Base-by-base conservation (phyloP, 1,140 invertebrate species). In the Drosophila varians region DNA sequence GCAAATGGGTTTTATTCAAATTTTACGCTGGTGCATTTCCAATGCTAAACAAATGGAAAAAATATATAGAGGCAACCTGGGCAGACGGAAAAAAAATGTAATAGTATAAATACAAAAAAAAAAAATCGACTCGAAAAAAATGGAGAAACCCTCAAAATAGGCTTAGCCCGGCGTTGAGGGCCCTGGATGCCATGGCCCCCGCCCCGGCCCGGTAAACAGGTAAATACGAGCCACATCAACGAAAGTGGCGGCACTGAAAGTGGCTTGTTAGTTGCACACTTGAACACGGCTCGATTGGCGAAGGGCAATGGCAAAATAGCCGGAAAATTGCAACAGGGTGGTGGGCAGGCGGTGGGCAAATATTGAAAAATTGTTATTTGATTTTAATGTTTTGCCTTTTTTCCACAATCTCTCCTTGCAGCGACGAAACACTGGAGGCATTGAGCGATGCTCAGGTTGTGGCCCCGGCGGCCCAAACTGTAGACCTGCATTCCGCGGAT, bases 391-490 rank as follows among this genome's bases (percentile, higher is more conserved):
- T 61, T 43, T 49, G 2, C 18, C 36, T 28, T 5, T 38, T 12
- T 58, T 49, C 31, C 48, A 4, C 36, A 23, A 46, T 23, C 31
- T n/a, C 28, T 31, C 23, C 47, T 18, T 60, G n/a, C 91, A 95
- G 98, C 36, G 97, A 99, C 91, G 97, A 98, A 91, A 97, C 98
- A 0, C 92, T 99, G 38, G 97, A 98, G 90, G 96, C 98, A 1
- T 92, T 99, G 1, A 96, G 96, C 34, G 99, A 99, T 91, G 98
- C 97, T 1, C 95, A 96, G 91, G 97, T 97, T 23, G 97, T 98
- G 1, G 97, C 98, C 3, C 98, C 98, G 0, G 94, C 98, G 16
- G 95, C 99, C 5, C 94, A 97, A 90, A 98, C 97, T 0, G 97
- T 96, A 0, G 96, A 98, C 91, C 94, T 97, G 46, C 98, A 99